phyloP scores from a whole-genome alignment of 1,140 invertebrate species.

The Drosophila albomicans region DNA sequence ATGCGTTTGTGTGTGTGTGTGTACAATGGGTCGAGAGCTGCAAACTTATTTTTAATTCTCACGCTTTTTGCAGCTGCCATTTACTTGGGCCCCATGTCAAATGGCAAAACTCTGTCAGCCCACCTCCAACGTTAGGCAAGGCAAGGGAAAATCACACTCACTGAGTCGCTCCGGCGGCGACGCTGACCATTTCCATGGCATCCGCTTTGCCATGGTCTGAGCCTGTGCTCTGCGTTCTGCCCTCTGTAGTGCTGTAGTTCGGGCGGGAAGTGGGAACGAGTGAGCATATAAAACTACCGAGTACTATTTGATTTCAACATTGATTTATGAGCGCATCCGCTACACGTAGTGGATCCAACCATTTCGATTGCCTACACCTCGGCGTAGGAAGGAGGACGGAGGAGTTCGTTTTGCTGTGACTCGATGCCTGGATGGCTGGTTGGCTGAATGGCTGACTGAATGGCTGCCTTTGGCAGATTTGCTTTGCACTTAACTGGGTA shows the following conservation, averaged over 20 bases:
- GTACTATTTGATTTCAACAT: conserved; percentile 82
- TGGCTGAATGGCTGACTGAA: conserved; percentile 13
- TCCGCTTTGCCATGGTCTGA: conserved; percentile 52
- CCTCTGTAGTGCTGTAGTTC: not conserved
- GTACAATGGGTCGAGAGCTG: conserved; percentile 31
- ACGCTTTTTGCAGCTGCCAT: conserved; percentile 66
- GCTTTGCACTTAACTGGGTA: conserved; percentile 46
- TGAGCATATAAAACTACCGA: conserved; percentile 63
- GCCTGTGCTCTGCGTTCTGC: not conserved
- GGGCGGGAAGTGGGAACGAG: not conserved
- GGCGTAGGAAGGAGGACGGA: not conserved
- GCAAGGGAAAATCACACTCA: conserved; percentile 37
- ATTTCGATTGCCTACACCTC: conserved; percentile 39
- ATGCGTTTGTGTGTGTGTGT: too few species aligned
- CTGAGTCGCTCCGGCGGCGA: conserved; percentile 25
- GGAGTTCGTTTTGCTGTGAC: conserved; percentile 6
- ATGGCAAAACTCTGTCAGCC: conserved; percentile 37
- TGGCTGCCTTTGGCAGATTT: conserved; percentile 72
- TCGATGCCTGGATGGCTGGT: conserved; percentile 11
- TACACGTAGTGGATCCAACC: conserved; percentile 64
- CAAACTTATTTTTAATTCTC: conserved; percentile 78
- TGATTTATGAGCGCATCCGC: conserved; percentile 82
- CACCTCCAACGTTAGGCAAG: not conserved
- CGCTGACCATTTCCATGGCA: conserved; percentile 75
- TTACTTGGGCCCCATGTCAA: conserved; percentile 69